Base-by-base conservation (phyloP, 2,888 invertebrate genomes). In the Trileptium ribeirensis region DNA sequence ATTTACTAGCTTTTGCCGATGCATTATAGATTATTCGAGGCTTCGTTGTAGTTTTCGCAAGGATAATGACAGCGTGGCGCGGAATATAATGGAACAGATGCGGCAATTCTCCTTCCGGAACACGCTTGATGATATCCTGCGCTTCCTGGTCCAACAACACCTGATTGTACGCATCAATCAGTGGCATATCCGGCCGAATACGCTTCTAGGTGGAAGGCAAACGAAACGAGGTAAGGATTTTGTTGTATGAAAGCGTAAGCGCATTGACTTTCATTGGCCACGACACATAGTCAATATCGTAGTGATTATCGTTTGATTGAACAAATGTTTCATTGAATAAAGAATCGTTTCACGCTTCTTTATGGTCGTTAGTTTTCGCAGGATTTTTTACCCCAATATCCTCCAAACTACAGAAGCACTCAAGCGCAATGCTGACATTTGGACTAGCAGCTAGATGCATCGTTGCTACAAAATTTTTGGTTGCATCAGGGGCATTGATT, bases 11-110 rank as follows among this genome's bases (percentile, higher is more conserved):
- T 77, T 36, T 77, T 0, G 77, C 79, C 0, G 82, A 82, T 8
- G 82, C 86, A 81, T 86, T 85, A 75, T 81, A 86, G 15, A 86
- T 85, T 34, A 83, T 79, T 8, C 85, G 39, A 8, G 86, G 38
- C 78, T 86, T 86, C 0, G 84, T n/a, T n/a, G n/a, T 70, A n/a
- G 67, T 31, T 19, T 84, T 83, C 15, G 67, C 24, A n/a, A 80
- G 81, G 0, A 74, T 77, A 31, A 83, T 64, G 0, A 83, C 84
- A 0, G 81, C 34, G 29, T 84, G 83, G 74, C 83, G 82, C 0
- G 84, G 84, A 2, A 83, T 31, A 67, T 83, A 84, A 51, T 84
- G 84, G 70, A 39, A n/a, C n/a, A n/a, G n/a, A n/a, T n/a, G n/a
- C n/a, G n/a, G n/a, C 51, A 24, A 24, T 51, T 51, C 51, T 15